phyloP scores from a whole-genome alignment of 64 coral and sea anemone species.

The Pocillopora verrucosa region DNA sequence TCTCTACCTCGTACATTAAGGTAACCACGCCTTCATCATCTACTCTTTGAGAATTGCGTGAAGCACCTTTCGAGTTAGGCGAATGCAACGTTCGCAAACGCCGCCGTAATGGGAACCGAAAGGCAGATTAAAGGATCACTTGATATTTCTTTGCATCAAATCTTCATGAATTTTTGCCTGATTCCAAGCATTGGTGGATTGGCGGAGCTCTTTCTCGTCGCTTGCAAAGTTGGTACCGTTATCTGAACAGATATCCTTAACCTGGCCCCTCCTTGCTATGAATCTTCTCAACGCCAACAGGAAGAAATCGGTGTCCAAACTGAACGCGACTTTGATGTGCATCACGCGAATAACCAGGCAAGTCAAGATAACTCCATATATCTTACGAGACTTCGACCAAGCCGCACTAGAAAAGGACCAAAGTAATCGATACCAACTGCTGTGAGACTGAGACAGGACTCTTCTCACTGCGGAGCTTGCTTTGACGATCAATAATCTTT shows the following conservation, averaged over 20 bases:
- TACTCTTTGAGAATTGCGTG: neutral
- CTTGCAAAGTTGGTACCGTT: constrained; percentile 33
- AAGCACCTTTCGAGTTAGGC: neutral
- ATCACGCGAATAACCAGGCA: neutral
- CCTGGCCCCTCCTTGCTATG: constrained; percentile 22
- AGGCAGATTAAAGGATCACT: neutral
- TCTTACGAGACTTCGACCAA: neutral
- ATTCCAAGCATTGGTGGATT: constrained; percentile 25
- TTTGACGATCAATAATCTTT: constrained; percentile 32
- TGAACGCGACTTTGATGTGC: neutral
- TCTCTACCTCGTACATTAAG: neutral
- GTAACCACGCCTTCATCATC: neutral
- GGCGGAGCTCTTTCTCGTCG: constrained; percentile 3
- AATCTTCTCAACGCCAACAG: neutral
- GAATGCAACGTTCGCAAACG: neutral
- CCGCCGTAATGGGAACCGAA: neutral
- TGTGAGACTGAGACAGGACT: neutral
- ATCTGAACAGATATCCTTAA: constrained; percentile 18
- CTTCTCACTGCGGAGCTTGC: neutral
- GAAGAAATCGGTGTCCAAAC: constrained; percentile 19
- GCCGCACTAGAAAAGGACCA: neutral
- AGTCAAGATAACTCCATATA: neutral
- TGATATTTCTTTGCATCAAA: neutral
- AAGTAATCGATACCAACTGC: constrained; percentile 16
- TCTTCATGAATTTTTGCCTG: neutral